These are phyloP conservation scores for Pithys albifrons DNA, from an alignment of 2,113 vertebrate genomes.

Conservation along the genomic window DNA sequence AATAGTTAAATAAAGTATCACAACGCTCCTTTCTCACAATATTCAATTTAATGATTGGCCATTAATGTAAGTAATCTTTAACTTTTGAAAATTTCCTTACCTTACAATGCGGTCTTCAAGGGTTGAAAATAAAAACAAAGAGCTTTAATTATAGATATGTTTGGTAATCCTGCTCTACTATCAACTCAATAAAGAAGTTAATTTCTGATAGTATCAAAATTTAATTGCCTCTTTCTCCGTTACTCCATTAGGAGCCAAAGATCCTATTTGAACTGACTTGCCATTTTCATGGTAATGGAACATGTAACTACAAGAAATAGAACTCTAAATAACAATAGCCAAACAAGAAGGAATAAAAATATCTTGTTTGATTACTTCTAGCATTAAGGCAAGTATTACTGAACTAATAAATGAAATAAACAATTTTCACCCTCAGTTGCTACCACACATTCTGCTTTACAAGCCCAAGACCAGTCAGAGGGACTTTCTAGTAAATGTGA, in stretches of 20 bases:
- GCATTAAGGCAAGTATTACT: not conserved
- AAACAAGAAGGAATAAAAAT: not conserved
- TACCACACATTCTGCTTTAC: not conserved
- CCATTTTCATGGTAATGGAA: not conserved
- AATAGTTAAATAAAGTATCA: not conserved
- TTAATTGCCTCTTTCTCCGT: not conserved
- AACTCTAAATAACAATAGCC: not conserved
- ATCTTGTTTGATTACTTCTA: not conserved
- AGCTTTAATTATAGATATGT: not conserved
- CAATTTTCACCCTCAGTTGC: not conserved
- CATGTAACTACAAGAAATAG: not conserved
- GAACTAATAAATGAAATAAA: not conserved
- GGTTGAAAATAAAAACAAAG: not conserved
- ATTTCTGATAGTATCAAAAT: not conserved
- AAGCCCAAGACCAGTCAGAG: not conserved
- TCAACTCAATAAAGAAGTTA: not conserved
- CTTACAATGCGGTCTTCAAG: not conserved
- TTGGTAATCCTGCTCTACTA: not conserved
- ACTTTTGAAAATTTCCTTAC: not conserved
- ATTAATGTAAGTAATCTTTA: not conserved
- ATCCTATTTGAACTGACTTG: not conserved
- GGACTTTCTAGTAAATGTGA: not conserved
- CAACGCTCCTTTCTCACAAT: not conserved
- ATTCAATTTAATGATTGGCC: not conserved
- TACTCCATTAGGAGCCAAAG: not conserved